A percentile compares a stretch with the other conserved stretches of the same genome.
phyloP scores from a whole-genome alignment of 2,888 invertebrate genomes.

The Sialis lutaria region DNA sequence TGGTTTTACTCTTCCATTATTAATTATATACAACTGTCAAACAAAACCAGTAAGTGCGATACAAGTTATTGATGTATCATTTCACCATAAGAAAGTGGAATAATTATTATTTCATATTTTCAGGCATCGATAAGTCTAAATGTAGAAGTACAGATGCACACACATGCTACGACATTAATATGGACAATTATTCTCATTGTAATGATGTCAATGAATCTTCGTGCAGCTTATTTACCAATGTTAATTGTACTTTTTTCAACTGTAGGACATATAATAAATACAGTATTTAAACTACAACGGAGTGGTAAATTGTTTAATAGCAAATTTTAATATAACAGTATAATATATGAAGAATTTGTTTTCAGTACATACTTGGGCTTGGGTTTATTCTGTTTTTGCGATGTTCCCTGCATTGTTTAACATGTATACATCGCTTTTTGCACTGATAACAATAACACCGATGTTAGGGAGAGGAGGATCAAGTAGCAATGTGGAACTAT shows the following conservation, averaged over 20 bases:
- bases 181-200: background rate
- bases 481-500: constrained; percentile 27
- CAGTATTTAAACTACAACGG: background rate
- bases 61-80: background rate
- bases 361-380: constrained; percentile 16
- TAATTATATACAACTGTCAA: constrained; percentile 13
- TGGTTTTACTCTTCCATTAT: constrained; percentile 19
- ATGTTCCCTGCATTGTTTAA: constrained; percentile 16
- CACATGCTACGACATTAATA: background rate
- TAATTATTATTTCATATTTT: too few relatives aligned
- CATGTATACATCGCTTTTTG: constrained; percentile 15
- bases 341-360: background rate
- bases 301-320: background rate
- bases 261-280: background rate
- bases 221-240: background rate
- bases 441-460: constrained; percentile 22
- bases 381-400: constrained; percentile 16
- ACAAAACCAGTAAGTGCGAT: constrained; percentile 10
- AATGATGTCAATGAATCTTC: background rate
- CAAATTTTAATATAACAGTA: background rate
- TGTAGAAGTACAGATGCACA: background rate
- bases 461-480: constrained; percentile 28
- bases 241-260: background rate
- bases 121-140: too few relatives aligned
- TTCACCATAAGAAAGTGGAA: background rate